Evolutionary conservation across 2,888 invertebrate genomes (phyloP).

Genomic region (Caenorhabditis sp.): DNA sequence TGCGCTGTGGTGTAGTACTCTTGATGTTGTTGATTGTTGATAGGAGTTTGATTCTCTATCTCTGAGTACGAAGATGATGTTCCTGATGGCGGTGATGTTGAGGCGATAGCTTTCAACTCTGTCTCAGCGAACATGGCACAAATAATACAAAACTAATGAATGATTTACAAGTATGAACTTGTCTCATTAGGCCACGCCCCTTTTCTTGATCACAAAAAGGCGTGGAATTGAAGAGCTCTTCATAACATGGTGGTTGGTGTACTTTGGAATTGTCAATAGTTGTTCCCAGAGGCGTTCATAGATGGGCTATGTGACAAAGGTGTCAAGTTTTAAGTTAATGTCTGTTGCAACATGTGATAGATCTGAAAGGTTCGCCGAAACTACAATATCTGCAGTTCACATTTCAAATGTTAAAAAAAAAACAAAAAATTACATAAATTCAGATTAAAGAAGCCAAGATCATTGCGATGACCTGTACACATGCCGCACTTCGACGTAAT

Average conservation of each 20-base stretch:
- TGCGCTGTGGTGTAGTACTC: not conserved
- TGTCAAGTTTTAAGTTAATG: not conserved
- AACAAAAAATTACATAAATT: slow-evolving; percentile 13
- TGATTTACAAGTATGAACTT: not conserved
- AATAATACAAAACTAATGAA: not conserved
- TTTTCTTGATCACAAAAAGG: not conserved
- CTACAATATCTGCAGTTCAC: not conserved
- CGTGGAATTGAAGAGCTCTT: not conserved
- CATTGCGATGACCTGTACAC: slow-evolving; percentile 99
- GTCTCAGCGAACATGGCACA: not conserved
- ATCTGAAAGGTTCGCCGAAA: not conserved
- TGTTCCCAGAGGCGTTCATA: not conserved
- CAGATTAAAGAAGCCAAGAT: slow-evolving; percentile 87
- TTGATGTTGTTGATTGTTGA: too few relatives aligned
- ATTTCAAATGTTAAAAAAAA: not conserved
- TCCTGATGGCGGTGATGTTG: not conserved
- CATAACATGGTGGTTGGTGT: not conserved
- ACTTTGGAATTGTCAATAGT: not conserved
- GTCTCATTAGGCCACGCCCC: not conserved
- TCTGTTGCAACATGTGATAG: not conserved
- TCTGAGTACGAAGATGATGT: not conserved
- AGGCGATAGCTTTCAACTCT: not conserved
- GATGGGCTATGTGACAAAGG: not conserved
- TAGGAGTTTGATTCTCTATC: too few relatives aligned
- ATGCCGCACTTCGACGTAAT: slow-evolving; percentile 93